Evolutionary conservation across 2,113 vertebrate species (phyloP), one percentile per base, ranked within the genome.

Genomic region (Menidia beryllina): DNA sequence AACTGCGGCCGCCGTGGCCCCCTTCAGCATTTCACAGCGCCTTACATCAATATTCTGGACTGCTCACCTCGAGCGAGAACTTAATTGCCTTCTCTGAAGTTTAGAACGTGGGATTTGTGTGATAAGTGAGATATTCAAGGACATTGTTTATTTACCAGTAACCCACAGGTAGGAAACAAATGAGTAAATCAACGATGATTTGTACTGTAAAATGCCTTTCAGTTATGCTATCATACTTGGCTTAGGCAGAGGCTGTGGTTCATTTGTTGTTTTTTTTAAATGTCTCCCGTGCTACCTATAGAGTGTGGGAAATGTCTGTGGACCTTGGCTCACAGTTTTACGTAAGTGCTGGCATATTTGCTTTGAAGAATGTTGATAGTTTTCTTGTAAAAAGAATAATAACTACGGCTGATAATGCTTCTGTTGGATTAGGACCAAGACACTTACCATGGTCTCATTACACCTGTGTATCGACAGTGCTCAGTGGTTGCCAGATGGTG

Each of bases 1-100:
- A 54, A 38, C 39, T 25, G 72, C 57, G 70, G 25, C 70, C 14
- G 52, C 30, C 4, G 0, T 30, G 39, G 43, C 57, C 50, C n/a
- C 63, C 15, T 64, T 61, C 53, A 70, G 51, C 47, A 45, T 66
- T 78, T 80, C 45, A 77, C 57, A 60, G 58, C 20, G 19, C 25
- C 30, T 51, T 55, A 49, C 73, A 51, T 75, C 68, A 78, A 67
- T 81, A 83, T 53, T 68, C 49, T 26, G 23, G 55, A 45, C 61
- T 78, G 63, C 26, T 61, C 56, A 50, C 55, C 26, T 52, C 64
- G 23, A 34, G 36, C 47, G 67, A 30, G 39, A 50, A 23, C 57
- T 71, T 36, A 53, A 21, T 36, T 75, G 61, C 24, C 17, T 53
- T 67, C 5, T 17, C 12, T 78, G 43, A 41, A 43, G 36, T 52